Percentiles rank a stretch among this genome's conserved stretches.
phyloP scores from a whole-genome alignment of 2,113 vertebrate species.

The Scophthalmus maximus region DNA sequence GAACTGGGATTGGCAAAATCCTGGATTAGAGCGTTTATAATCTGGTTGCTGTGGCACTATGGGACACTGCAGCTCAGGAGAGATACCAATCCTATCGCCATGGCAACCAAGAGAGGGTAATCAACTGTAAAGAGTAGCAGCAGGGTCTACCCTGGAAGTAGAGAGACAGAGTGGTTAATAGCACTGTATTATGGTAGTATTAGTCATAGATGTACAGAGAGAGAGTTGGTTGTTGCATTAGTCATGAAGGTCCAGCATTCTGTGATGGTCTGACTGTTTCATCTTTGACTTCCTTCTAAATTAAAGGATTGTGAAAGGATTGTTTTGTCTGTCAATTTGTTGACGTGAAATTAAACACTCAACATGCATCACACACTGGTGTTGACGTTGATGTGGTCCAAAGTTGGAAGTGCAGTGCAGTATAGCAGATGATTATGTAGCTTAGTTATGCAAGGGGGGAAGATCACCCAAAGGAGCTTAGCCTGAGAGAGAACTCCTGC shows the following conservation, averaged over 20 bases:
- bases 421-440: slow-evolving; percentile 32
- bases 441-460: slow-evolving; percentile 44
- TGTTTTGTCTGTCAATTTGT: not conserved
- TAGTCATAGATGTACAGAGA: not conserved
- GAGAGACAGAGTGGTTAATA: slow-evolving; percentile 1
- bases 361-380: not conserved
- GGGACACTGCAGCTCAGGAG: slow-evolving; percentile 45
- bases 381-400: slow-evolving; percentile 1
- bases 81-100: slow-evolving; percentile 43
- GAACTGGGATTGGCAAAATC: slow-evolving; percentile 75
- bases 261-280: too few species aligned
- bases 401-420: not conserved
- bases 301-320: not conserved
- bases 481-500: not conserved
- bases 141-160: not conserved
- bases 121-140: slow-evolving; percentile 4
- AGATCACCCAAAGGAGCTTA: slow-evolving; percentile 62
- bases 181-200: too few species aligned
- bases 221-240: not conserved
- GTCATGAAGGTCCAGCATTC: not conserved
- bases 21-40: slow-evolving; percentile 77
- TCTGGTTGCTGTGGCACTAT: slow-evolving; percentile 67
- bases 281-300: too few species aligned
- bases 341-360: not conserved
- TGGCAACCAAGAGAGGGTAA: slow-evolving; percentile 50